Base-by-base conservation (phyloP, 1,140 invertebrate genomes). In the Vanessa atalanta region DNA sequence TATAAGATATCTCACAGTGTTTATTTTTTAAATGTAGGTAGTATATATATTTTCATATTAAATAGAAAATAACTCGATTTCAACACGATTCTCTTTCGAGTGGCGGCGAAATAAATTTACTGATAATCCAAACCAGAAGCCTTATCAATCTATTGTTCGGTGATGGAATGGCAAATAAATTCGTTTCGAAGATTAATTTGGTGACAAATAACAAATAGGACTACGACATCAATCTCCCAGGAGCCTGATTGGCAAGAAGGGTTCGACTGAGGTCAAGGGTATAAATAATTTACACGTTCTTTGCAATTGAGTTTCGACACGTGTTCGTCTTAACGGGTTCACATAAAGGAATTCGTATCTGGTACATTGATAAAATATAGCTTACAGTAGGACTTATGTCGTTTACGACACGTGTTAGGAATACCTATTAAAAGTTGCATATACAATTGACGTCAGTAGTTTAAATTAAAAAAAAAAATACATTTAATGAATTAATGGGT, bases 161-260 rank as follows among this genome's bases (percentile, higher is more conserved):
- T 43, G 31, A 31, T 61, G 14, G 57, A 37, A 16, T 61, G 57
- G 57, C 57, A n/a, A 61, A 61, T 57, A 60, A 47, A 43, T 68
- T 47, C 20, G 43, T 60, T 47, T 37, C 20, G 1, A 47, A 53
- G 64, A 65, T 65, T 57, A 72, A 72, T 72, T 72, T 72, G 9
- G 50, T 65, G 70, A 55, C 63, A 48, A 65, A 72, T 43, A 43
- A 26, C n/a, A 43, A 47, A 68, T 72, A 65, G 65, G 70, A 37
- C 53, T 31, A 47, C 31, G 69, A 77, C 76, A 86, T 85, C 81
- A 85, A 88, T 89, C 85, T 87, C 79, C 70, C 31, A 77, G 77
- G 77, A 76, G 85, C 76, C 78, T 87, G 82, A 87, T 87, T 83
- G 82, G 79, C 64, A 65, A 73, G 79, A 70, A 75, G 72, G 74